These are phyloP conservation scores for Pandemis cinnamomeana DNA, from an alignment of 2,888 invertebrate species.

Conservation along the genomic window DNA sequence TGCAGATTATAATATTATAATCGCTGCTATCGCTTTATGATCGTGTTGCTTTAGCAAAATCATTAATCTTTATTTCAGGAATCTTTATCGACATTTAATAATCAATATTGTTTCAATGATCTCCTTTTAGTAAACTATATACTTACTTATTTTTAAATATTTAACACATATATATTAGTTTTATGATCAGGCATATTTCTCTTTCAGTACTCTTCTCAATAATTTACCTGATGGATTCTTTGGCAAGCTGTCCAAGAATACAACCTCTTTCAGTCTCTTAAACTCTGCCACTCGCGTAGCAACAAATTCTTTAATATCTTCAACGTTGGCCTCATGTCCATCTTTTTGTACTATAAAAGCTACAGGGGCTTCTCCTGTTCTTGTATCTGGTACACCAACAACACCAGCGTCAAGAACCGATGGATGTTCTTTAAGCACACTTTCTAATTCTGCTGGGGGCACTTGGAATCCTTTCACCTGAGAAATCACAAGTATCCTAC, in stretches of 20 bases:
- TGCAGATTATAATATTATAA: too few species aligned
- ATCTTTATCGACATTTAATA: neutral
- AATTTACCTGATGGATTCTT: conserved; percentile 91
- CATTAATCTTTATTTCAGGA: neutral
- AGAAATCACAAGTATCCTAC: conserved; percentile 56
- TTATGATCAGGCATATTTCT: conserved; percentile 52
- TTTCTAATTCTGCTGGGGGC: conserved; percentile 95
- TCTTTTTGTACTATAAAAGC: conserved; percentile 87
- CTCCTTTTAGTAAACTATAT: neutral
- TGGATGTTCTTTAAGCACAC: conserved; percentile 87
- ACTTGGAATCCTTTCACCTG: conserved; percentile 89
- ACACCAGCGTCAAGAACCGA: conserved; percentile 92
- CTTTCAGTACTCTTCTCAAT: conserved; percentile 84
- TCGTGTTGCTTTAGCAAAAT: too few species aligned
- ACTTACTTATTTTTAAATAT: neutral
- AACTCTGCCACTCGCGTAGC: conserved; percentile 88
- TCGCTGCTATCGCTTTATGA: too few species aligned
- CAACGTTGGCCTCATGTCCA: conserved; percentile 67
- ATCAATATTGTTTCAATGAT: neutral
- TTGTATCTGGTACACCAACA: conserved; percentile 88
- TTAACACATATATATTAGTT: neutral
- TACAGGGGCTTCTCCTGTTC: conserved; percentile 89
- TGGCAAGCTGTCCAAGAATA: conserved; percentile 87
- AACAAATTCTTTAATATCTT: conserved; percentile 86
- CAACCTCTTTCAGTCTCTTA: conserved; percentile 88